Percentiles rank a stretch among this genome's conserved stretches.
Evolutionary conservation across 2,888 invertebrate genomes (phyloP).

Genomic region (Spialia ferax): DNA sequence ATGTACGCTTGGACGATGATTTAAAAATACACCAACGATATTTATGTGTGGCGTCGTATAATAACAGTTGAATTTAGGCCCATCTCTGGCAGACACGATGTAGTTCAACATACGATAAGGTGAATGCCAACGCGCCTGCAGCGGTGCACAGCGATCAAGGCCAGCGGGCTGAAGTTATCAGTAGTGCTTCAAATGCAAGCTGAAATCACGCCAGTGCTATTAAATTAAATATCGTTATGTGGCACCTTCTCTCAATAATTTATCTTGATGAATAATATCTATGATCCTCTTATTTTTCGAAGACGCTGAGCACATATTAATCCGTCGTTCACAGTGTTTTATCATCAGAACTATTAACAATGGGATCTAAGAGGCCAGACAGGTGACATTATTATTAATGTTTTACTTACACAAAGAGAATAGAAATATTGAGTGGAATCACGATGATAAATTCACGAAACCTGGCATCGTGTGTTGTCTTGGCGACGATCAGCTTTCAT

Average conservation of each 20-base stretch:
- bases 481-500: conserved; percentile 48
- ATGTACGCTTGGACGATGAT: conserved; percentile 48
- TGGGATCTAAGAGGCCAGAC: conserved; percentile 40
- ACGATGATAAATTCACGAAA: conserved; percentile 43
- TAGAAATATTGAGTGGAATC: conserved; percentile 43
- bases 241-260: background rate
- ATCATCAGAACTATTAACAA: conserved; percentile 27
- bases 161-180: conserved; percentile 63
- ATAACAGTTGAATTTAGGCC: conserved; percentile 54
- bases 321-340: conserved; percentile 11
- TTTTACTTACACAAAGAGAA: conserved; percentile 47
- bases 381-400: conserved; percentile 46
- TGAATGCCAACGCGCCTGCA: conserved; percentile 68
- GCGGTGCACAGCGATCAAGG: conserved; percentile 73
- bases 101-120: conserved; percentile 85
- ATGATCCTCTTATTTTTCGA: conserved; percentile 9
- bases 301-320: conserved; percentile 39
- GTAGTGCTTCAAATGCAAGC: conserved; percentile 45
- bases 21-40: conserved; percentile 44
- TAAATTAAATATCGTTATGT: background rate
- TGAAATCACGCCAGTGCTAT: conserved; percentile 33
- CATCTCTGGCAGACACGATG: conserved; percentile 60
- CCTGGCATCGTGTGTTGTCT: conserved; percentile 45
- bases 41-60: conserved; percentile 51
- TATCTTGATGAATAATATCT: background rate